phyloP scores from a whole-genome alignment of 2,113 vertebrate genomes.

The Microcebus ravelobensis region DNA sequence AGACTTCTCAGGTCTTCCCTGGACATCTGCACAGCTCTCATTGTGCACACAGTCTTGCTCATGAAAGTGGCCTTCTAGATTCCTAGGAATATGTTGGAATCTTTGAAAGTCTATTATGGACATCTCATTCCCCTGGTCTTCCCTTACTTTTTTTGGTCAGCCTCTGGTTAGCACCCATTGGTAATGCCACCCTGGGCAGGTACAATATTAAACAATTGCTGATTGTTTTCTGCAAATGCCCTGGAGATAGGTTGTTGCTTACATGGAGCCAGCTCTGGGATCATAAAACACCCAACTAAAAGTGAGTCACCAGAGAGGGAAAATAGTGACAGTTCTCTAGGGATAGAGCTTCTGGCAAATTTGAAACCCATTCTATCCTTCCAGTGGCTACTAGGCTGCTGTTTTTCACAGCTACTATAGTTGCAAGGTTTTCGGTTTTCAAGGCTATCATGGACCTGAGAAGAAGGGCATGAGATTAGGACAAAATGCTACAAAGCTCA shows the following conservation, averaged over 20 bases:
- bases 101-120: neutral
- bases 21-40: neutral
- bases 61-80: neutral
- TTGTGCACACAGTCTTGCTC: neutral
- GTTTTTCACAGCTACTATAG: neutral
- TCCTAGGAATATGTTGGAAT: neutral
- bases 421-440: neutral
- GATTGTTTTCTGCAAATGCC: neutral
- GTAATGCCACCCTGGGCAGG: neutral
- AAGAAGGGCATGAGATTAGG: neutral
- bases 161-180: neutral
- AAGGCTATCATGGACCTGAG: neutral
- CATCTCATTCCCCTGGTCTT: neutral
- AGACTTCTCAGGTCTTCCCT: neutral
- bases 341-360: neutral
- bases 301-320: neutral
- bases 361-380: neutral
- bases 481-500: neutral
- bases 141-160: neutral
- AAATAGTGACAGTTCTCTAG: neutral
- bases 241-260: neutral
- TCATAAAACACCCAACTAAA: neutral
- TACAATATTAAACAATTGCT: neutral
- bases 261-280: neutral
- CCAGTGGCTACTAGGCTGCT: neutral